These are phyloP conservation scores for Nemopilema nomurai DNA, from an alignment of 30 jellyfish, hydroid and myxozoan genomes.

Conservation along the genomic window DNA sequence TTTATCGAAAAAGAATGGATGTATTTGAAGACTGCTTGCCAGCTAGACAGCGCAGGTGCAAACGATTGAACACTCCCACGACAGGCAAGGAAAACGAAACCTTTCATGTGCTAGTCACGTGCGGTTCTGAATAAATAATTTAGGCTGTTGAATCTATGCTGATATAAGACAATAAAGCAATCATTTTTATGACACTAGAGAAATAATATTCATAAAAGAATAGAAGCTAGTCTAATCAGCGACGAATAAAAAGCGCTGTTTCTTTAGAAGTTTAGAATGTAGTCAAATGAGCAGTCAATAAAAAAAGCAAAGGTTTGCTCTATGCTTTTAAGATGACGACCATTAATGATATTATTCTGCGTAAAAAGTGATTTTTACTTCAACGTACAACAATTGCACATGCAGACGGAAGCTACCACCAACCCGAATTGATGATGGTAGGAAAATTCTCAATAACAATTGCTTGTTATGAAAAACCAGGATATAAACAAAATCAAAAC, in stretches of 20 bases:
- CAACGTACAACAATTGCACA: background rate
- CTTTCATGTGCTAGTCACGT: constrained; percentile 23
- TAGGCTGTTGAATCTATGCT: constrained; percentile 17
- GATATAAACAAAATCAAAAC: too few species aligned
- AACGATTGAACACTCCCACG: constrained; percentile 33
- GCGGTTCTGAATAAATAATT: constrained; percentile 26
- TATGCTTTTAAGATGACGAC: too few species aligned
- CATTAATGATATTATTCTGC: too few species aligned
- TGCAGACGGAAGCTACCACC: background rate
- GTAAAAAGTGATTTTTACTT: background rate
- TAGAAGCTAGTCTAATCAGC: background rate
- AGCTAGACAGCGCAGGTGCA: constrained; percentile 54
- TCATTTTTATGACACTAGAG: background rate
- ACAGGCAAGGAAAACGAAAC: constrained; percentile 8
- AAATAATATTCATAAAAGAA: too few species aligned
- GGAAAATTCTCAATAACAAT: too few species aligned
- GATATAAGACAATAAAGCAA: constrained; percentile 9
- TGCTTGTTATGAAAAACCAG: too few species aligned
- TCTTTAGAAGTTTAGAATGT: background rate
- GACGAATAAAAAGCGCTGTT: background rate
- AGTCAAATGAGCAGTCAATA: background rate
- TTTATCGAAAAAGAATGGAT: constrained; percentile 46
- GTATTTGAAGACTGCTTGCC: constrained; percentile 42
- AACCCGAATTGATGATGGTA: background rate
- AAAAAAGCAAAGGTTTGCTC: background rate